Conservation (phyloP, 2,888 invertebrate species). For the Chromoteleia sp. region DNA sequence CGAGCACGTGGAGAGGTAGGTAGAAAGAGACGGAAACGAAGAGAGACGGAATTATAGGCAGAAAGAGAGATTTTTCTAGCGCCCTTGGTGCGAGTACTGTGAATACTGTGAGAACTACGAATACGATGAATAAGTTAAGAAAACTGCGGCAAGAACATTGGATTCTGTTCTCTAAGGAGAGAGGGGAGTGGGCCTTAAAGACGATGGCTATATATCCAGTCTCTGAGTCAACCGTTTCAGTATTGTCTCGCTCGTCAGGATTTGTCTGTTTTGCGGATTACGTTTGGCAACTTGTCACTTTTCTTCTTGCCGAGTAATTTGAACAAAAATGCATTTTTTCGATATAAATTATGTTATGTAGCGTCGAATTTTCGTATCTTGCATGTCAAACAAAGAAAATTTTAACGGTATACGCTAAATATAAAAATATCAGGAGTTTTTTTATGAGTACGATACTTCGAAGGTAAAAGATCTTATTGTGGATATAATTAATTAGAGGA, state of each 20-base stretch:
- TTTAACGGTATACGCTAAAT: constrained; percentile 12
- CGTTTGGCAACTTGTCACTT: constrained; percentile 17
- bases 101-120: constrained; percentile 39
- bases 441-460: constrained; percentile 56
- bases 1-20: constrained; percentile 10
- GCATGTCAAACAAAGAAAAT: constrained; percentile 11
- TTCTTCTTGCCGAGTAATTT: too few relatives aligned
- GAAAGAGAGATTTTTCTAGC: constrained; percentile 54
- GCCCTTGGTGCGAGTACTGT: constrained; percentile 52
- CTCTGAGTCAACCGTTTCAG: constrained; percentile 80
- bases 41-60: not conserved
- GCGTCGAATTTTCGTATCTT: not conserved
- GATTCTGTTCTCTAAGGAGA: constrained; percentile 76
- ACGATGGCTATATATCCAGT: constrained; percentile 81
- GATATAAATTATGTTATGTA: constrained; percentile 27
- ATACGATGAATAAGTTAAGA: constrained; percentile 63
- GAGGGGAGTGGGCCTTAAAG: constrained; percentile 76
- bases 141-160: constrained; percentile 72
- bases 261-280: constrained; percentile 73
- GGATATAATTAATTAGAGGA: constrained; percentile 59
- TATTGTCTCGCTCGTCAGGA: constrained; percentile 78
- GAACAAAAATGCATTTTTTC: too few relatives aligned
- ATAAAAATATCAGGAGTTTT: constrained; percentile 40
- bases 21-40: constrained; percentile 12
- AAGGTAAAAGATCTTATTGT: constrained; percentile 47